A percentile compares a stretch with the other conserved stretches of the same genome.
Conservation (phyloP, 2,797 vertebrate species). For the Pipistrellus kuhlii region DNA sequence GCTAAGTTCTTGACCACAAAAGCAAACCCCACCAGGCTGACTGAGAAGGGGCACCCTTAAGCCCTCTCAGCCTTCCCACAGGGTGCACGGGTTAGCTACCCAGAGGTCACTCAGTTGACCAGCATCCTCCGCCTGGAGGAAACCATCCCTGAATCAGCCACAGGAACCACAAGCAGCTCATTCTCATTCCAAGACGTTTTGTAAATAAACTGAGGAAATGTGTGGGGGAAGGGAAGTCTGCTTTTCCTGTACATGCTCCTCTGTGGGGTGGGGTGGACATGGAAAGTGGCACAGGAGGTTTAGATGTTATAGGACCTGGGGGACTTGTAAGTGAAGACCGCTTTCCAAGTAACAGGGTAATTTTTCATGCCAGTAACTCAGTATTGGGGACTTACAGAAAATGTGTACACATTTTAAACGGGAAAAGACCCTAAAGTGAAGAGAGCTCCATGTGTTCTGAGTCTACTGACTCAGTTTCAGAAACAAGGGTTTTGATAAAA, state of each 20-base stretch:
- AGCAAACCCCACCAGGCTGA: conserved; percentile 53
- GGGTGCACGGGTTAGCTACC: conserved; percentile 57
- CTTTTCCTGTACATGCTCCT: conserved; percentile 73
- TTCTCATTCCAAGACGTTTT: conserved; percentile 88
- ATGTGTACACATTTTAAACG: conserved; percentile 50
- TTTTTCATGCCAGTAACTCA: conserved; percentile 73
- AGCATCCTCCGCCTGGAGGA: conserved; percentile 83
- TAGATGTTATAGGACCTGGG: conserved; percentile 60
- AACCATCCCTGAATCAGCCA: conserved; percentile 82
- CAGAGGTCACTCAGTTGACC: conserved; percentile 83
- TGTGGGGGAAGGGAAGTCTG: conserved; percentile 79
- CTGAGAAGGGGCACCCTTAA: conserved; percentile 75
- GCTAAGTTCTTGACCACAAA: conserved; percentile 61
- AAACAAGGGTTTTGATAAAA: background rate
- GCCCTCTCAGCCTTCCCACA: conserved; percentile 72
- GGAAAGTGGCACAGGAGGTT: conserved; percentile 79
- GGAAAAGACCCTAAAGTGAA: conserved; percentile 5
- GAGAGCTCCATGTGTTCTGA: background rate
- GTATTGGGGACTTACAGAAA: conserved; percentile 62
- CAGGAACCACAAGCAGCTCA: conserved; percentile 87
- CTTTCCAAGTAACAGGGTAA: conserved; percentile 65
- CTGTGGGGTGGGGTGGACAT: conserved; percentile 44
- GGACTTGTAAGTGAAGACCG: conserved; percentile 70
- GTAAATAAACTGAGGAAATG: conserved; percentile 88
- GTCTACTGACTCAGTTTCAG: background rate